Percentiles rank a stretch among this genome's conserved stretches.
Conservation (phyloP, 2,797 vertebrate genomes). For the Pteronotus mesoamericanus region DNA sequence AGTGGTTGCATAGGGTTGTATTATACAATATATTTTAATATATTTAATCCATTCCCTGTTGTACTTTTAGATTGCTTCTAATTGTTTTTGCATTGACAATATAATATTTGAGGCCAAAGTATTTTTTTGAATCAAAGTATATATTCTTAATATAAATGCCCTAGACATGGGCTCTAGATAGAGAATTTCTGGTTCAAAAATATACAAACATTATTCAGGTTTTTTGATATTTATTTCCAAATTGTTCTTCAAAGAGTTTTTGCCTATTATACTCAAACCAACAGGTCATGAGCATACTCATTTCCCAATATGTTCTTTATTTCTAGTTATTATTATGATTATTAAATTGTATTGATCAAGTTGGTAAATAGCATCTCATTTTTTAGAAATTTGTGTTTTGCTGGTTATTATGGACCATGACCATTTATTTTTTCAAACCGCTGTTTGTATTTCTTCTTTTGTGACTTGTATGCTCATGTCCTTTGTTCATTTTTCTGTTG, state of each 20-base stretch:
- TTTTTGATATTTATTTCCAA: conserved; percentile 1
- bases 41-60: neutral
- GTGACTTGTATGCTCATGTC: neutral
- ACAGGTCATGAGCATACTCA: neutral
- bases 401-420: neutral
- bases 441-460: neutral
- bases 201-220: neutral
- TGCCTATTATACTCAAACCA: neutral
- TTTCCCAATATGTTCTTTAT: neutral
- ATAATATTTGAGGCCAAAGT: neutral
- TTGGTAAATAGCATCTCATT: neutral
- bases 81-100: neutral
- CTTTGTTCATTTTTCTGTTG: neutral
- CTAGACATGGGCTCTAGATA: neutral
- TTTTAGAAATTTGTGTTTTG: neutral
- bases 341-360: neutral
- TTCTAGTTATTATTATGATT: neutral
- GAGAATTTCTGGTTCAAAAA: conserved; percentile 41
- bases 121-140: neutral
- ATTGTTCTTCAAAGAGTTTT: neutral
- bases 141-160: conserved; percentile 10
- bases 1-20: neutral
- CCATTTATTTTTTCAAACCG: neutral
- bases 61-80: conserved; percentile 22
- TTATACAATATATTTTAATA: neutral